Percentiles rank a stretch among this genome's conserved stretches.
Evolutionary conservation across 2,888 invertebrate genomes (phyloP).

Genomic region (Lacanobia oleracea): DNA sequence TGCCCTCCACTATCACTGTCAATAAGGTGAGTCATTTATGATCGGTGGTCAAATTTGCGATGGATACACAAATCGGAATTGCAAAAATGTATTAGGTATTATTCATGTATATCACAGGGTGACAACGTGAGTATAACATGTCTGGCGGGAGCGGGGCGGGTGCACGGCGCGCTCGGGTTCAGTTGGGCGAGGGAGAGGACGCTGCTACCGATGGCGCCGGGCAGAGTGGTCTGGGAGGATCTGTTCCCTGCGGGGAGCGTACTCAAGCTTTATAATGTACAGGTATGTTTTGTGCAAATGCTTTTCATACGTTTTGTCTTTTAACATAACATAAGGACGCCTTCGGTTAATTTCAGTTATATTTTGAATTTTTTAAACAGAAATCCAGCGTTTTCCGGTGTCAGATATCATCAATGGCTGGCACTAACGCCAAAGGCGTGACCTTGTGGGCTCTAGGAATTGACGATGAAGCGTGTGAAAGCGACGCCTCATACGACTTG

Average conservation of each 20-base stretch:
- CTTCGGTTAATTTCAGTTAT: too few species aligned
- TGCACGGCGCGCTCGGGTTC: slow-evolving; percentile 93
- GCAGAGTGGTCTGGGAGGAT: slow-evolving; percentile 96
- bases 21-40: slow-evolving; percentile 90
- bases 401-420: slow-evolving; percentile 91
- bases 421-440: slow-evolving; percentile 89
- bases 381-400: slow-evolving; percentile 95
- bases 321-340: too few species aligned
- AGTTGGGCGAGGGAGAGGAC: slow-evolving; percentile 96
- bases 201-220: slow-evolving; percentile 93
- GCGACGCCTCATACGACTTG: slow-evolving; percentile 90
- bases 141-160: slow-evolving; percentile 92
- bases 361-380: slow-evolving; percentile 77
- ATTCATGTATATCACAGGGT: slow-evolving; percentile 85
- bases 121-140: slow-evolving; percentile 93
- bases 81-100: not conserved
- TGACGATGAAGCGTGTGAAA: slow-evolving; percentile 87
- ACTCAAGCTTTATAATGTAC: slow-evolving; percentile 94
- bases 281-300: slow-evolving; percentile 85
- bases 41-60: not conserved
- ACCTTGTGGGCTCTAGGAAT: slow-evolving; percentile 92
- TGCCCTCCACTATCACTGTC: slow-evolving; percentile 93
- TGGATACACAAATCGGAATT: not conserved
- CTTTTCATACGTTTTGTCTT: too few species aligned
- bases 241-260: slow-evolving; percentile 96